Percentiles rank a stretch among this genome's conserved stretches.
Evolutionary conservation across 2,797 vertebrate species (phyloP).

Genomic region (Falco concolor): DNA sequence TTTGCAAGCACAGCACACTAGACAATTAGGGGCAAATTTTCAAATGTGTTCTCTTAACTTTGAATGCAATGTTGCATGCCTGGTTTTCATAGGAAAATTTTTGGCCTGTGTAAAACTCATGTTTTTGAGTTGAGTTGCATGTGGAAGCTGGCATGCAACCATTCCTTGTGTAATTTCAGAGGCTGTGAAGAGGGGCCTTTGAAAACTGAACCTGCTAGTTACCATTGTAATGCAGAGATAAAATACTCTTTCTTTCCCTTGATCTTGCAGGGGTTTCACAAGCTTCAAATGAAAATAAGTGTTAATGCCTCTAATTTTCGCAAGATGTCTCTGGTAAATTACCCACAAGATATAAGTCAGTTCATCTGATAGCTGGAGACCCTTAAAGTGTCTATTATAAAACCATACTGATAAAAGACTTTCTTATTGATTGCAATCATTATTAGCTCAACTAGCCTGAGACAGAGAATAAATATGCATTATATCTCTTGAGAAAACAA

Average conservation of each 20-base stretch:
- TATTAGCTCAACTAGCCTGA: conserved; percentile 68
- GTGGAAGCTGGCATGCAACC: not conserved
- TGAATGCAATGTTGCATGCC: not conserved
- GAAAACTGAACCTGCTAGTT: conserved; percentile 7
- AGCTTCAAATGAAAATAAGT: conserved; percentile 46
- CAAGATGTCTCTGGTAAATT: conserved; percentile 61
- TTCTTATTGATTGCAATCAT: conserved; percentile 76
- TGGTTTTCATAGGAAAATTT: not conserved
- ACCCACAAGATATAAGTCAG: conserved; percentile 49
- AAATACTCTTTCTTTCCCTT: conserved; percentile 11
- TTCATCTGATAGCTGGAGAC: conserved; percentile 66
- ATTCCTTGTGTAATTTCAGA: not conserved
- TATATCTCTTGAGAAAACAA: conserved; percentile 71
- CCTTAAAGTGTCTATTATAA: conserved; percentile 66
- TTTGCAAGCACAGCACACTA: not conserved
- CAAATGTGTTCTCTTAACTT: not conserved
- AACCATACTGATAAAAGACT: conserved; percentile 70
- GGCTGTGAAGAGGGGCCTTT: not conserved
- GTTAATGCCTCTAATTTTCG: conserved; percentile 50
- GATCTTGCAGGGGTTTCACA: conserved; percentile 21
- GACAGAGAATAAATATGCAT: conserved; percentile 69
- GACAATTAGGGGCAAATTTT: conserved; percentile 25
- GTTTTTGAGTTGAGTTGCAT: not conserved
- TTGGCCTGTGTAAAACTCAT: not conserved
- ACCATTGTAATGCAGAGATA: not conserved